Base-by-base conservation (phyloP, 2,113 vertebrate genomes). In the Lates calcarifer region DNA sequence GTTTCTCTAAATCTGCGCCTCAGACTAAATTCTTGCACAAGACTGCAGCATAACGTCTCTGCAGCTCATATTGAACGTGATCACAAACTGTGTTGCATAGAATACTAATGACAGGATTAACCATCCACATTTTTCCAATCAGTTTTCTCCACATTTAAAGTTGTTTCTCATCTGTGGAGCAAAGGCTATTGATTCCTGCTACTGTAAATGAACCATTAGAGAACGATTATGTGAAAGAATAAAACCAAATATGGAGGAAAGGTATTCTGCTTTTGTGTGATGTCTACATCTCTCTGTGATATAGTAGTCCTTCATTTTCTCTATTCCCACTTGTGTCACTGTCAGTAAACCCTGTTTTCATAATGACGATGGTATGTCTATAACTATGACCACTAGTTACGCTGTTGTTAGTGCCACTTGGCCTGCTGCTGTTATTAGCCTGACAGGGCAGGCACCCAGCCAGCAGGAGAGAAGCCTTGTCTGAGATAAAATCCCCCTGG, bases 101-200 rank as follows among this genome's bases (percentile, higher is more conserved):
- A 83, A 87, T 78, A 79, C 57, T 81, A 63, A 82, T 58, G 60
- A 22, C 14, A 37, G 13, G 61, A 68, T 82, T 35, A 66, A 24
- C 41, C 51, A 15, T 45, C 14, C 28, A 22, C 33, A 39, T 43
- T 55, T 60, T 33, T 35, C 24, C 45, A 47, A 56, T 79, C 79
- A 65, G 73, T 77, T 74, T 39, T 29, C 63, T 39, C 18, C 20
- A n/a, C 39, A 41, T 76, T 57, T 28, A n/a, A 58, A 77, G 62
- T 11, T 24, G 33, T 24, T 61, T 62, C 33, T 78, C n/a, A 41
- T 77, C 35, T 62, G 53, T 43, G 18, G 20, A 75, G 37, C 15
- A 41, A 33, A 65, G 43, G 3, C 3, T 29, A 70, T 86, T 26
- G 74, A 77, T 79, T 20, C 10, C 24, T 20, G 33, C 17, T 39